Base-by-base conservation (phyloP, 2,113 vertebrate species). In the Parus major region DNA sequence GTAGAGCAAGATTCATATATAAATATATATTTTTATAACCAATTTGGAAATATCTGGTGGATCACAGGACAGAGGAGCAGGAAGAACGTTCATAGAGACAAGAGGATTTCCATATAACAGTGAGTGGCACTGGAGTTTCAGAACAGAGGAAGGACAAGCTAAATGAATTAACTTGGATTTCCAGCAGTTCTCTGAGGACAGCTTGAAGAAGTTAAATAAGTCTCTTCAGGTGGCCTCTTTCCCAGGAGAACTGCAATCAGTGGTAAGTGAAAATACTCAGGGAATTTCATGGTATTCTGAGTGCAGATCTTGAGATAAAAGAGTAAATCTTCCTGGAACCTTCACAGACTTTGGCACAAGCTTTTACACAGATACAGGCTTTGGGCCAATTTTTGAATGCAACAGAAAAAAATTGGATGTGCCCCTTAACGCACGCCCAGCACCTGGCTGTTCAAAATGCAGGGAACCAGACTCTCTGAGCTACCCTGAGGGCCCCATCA, bases 141-240 rank as follows among this genome's bases (percentile, higher is more conserved):
- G 75, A 78, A 65, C 20, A 66, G 41, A 78, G 22, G 21, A 64
- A 91, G 46, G 46, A 86, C 35, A 93, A 89, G 9, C 0, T 73
- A 65, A 89, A 69, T 52, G 29, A 81, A 57, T 60, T 72, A 81
- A 61, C n/a, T 69, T 75, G 47, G 17, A 60, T 88, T 93, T 93
- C 52, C 57, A 71, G 47, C 39, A 82, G 60, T 70, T 87, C 53
- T 94, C 73, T 75, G 47, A 87, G 65, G 61, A 82, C 39, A 71
- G 20, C 33, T 35, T 76, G 70, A 71, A 87, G 75, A 84, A 60
- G 46, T 75, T 57, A 73, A 92, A 29, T 49, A 85, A 88, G 8
- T 63, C 36, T 90, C n/a, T 82, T 82, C 65, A 50, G 12, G 42
- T 82, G 57, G 8, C 36, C 42, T 85, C 21, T n/a, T 75, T 79